phyloP scores from a whole-genome alignment of 2,888 invertebrate species.

The Myopa testacea region DNA sequence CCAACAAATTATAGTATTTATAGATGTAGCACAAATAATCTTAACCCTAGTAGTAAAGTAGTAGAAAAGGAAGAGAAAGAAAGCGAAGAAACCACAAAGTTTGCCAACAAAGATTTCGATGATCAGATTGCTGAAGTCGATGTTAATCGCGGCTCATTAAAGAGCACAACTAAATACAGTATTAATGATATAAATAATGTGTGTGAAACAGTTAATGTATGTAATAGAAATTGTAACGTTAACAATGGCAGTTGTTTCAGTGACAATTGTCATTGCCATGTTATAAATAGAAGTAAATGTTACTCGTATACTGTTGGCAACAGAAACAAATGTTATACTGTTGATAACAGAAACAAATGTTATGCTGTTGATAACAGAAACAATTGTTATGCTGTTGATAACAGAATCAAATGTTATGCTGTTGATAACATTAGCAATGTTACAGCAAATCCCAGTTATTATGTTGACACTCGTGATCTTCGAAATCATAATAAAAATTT shows the following conservation, averaged over 20 bases:
- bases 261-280: not conserved
- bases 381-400: not conserved
- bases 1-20: slow-evolving; percentile 55
- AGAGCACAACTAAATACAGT: slow-evolving; percentile 20
- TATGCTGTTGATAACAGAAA: not conserved
- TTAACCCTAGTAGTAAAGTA: slow-evolving; percentile 46
- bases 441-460: slow-evolving; percentile 18
- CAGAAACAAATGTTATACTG: slow-evolving; percentile 20
- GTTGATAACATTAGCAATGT: no score
- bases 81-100: not conserved
- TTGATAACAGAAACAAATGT: not conserved
- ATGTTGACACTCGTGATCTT: slow-evolving; percentile 49
- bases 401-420: slow-evolving; percentile 19
- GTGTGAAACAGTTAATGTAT: slow-evolving; percentile 8
- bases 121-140: not conserved
- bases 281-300: not conserved
- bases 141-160: slow-evolving; percentile 39
- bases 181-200: slow-evolving; percentile 28
- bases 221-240: not conserved
- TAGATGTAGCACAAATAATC: slow-evolving; percentile 59
- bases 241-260: not conserved
- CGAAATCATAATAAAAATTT: slow-evolving; percentile 36
- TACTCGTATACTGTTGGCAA: slow-evolving; percentile 7
- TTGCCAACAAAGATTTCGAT: not conserved
- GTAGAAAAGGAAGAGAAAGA: not conserved